Conservation (phyloP, 1,140 invertebrate species). For the Caenorhabditis tropicalis region DNA sequence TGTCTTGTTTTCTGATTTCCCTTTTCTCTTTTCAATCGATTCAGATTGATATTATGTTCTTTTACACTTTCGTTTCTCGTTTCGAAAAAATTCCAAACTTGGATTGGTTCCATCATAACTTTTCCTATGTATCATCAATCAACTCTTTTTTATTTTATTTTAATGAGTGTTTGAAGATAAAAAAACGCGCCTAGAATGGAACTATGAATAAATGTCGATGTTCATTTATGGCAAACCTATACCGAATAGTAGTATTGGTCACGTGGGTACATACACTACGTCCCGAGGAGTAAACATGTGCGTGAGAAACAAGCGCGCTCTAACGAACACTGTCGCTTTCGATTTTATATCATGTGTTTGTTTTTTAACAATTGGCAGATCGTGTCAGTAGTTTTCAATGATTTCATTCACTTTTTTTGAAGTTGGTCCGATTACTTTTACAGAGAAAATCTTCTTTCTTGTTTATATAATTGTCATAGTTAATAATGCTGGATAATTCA, state of each 20-base stretch:
- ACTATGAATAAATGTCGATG: neutral
- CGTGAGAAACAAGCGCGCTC: neutral
- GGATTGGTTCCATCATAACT: neutral
- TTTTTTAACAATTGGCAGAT: neutral
- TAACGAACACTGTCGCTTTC: neutral
- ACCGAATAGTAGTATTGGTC: neutral
- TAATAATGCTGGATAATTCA: no score
- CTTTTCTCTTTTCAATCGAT: neutral
- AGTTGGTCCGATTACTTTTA: no score
- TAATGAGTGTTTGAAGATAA: no score
- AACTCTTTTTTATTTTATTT: no score
- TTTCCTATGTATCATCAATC: neutral
- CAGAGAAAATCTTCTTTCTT: no score
- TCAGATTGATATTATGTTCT: neutral
- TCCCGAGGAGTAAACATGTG: neutral
- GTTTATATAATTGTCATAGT: no score
- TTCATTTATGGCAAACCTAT: neutral
- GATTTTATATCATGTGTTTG: conserved; percentile 22
- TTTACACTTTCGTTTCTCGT: neutral
- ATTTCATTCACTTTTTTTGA: no score
- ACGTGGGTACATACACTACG: neutral
- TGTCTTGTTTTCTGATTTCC: conserved; percentile 2
- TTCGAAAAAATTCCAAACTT: neutral
- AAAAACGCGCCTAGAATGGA: neutral
- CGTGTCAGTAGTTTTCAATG: no score